Percentiles rank a stretch among this genome's conserved stretches.
phyloP scores from a whole-genome alignment of 2,113 vertebrate genomes.

The Notechis scutatus region DNA sequence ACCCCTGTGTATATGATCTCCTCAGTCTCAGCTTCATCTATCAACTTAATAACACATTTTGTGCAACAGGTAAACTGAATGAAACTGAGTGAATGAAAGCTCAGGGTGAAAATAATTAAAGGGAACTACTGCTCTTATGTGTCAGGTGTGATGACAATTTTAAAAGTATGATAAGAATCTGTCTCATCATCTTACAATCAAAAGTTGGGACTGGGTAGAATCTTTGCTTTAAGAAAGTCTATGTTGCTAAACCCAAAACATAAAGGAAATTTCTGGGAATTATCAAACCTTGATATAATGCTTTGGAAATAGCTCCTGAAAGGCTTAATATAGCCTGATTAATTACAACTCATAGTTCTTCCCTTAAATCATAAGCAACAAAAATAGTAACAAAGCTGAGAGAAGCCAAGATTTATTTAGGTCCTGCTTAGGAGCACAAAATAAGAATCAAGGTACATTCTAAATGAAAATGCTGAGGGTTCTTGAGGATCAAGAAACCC shows the following conservation, averaged over 20 bases:
- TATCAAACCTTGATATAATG: neutral
- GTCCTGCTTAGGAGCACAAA: neutral
- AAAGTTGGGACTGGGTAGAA: too few relatives aligned
- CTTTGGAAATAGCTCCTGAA: neutral
- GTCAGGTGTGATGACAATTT: neutral
- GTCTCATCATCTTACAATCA: neutral
- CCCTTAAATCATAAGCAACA: neutral
- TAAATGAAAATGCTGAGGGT: neutral
- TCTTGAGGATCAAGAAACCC: neutral
- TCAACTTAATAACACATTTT: neutral
- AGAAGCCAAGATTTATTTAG: neutral
- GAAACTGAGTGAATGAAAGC: neutral
- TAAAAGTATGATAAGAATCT: neutral
- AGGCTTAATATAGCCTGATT: neutral
- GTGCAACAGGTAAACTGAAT: neutral
- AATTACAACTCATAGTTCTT: neutral
- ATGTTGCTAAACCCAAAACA: neutral
- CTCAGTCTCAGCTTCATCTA: neutral
- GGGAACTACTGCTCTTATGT: neutral
- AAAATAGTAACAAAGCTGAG: neutral
- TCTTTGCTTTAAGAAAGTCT: neutral
- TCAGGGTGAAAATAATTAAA: neutral
- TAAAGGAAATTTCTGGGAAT: neutral
- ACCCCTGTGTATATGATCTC: neutral
- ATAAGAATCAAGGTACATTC: neutral